Evolutionary conservation across 1,140 invertebrate species (phyloP), one percentile per base, ranked within the genome.

Genomic region (Leguminivora glycinivorella): DNA sequence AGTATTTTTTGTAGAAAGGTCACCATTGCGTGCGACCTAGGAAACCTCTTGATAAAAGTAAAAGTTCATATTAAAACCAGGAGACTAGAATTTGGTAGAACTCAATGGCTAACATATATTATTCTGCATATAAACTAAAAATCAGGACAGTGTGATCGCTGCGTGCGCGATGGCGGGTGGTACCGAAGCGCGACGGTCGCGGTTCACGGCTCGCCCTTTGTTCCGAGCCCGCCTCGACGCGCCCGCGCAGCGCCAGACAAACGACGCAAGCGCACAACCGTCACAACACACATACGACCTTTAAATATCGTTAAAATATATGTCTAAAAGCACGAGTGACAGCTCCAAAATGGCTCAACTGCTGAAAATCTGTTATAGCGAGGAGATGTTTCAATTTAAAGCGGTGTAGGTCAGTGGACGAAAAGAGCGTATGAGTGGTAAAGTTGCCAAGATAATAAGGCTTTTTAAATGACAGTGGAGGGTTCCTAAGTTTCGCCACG

Each of bases 161-260:
- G 73, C 76, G 77, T 77, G 83, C 74, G 78, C 75, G 76, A 25
- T 69, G 73, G 76, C 74, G 74, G 70, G 72, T 68, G 73, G 81
- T 69, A 81, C 74, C 84, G 83, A 81, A 83, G 81, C 88, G 84
- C 78, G 80, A 88, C 88, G 75, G 88, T 84, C 82, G 81, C 85
- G 88, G 88, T 90, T 90, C 88, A 90, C 85, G 85, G 83, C 81
- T 77, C 88, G 88, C 88, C 88, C 87, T 90, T 90, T 90, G 86
- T 89, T 88, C 88, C 84, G 85, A 82, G 83, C 83, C 83, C 78
- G 76, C 79, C 76, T 74, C 72, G 80, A 74, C 73, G 73, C 73
- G 70, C 72, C 73, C 71, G 68, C 68, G 66, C 70, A 52, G 72
- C 75, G 74, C 74, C 38, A 60, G 14, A 67, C 10, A 47, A 52